Evolutionary conservation across 2,113 vertebrate genomes (phyloP).

Genomic region (Tauraco erythrolophus): DNA sequence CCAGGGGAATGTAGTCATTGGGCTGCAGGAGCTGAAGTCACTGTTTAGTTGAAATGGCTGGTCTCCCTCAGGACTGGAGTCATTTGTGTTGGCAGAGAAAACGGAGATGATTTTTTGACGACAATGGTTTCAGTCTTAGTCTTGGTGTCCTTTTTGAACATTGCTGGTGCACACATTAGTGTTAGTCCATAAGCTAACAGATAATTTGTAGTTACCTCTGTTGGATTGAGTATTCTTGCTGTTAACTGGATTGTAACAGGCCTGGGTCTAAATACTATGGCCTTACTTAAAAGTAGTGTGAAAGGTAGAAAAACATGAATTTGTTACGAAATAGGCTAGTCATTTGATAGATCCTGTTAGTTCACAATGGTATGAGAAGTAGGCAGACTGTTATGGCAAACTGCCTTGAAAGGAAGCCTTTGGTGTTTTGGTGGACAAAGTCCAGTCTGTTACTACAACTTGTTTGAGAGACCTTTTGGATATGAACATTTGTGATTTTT

Average conservation of each 20-base stretch:
- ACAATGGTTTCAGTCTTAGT: neutral
- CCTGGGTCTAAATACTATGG: neutral
- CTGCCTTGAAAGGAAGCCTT: neutral
- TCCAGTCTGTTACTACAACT: neutral
- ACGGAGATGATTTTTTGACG: neutral
- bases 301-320: neutral
- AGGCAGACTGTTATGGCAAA: neutral
- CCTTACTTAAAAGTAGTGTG: neutral
- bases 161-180: neutral
- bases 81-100: neutral
- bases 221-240: neutral
- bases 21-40: conserved; percentile 29
- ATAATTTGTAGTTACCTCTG: neutral
- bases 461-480: neutral
- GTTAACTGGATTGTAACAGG: neutral
- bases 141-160: neutral
- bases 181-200: neutral
- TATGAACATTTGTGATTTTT: neutral
- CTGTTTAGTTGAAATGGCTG: neutral
- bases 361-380: neutral
- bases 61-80: neutral
- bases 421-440: neutral
- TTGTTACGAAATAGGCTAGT: neutral
- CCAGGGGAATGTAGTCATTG: neutral
- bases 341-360: neutral